These are phyloP conservation scores for Brachyhypopomus gauderio DNA, from an alignment of 2,113 vertebrate genomes.

Conservation along the genomic window DNA sequence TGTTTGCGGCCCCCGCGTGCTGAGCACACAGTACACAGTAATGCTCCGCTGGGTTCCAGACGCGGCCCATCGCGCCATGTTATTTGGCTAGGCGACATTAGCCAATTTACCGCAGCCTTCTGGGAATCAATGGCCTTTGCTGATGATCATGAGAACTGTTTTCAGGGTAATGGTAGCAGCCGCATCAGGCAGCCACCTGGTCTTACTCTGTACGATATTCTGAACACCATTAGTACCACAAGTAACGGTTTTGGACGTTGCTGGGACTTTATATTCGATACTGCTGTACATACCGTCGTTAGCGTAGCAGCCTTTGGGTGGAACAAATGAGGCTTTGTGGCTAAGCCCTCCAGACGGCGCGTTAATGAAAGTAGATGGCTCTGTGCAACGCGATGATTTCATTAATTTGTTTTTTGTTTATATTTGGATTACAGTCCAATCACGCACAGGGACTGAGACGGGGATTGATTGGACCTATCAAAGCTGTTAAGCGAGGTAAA, in stretches of 20 bases:
- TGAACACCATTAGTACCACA: not conserved
- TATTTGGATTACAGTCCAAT: constrained; percentile 46
- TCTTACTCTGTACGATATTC: not conserved
- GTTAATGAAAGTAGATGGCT: constrained; percentile 48
- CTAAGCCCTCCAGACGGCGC: constrained; percentile 2
- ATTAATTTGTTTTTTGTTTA: constrained; percentile 56
- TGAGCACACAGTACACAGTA: not conserved
- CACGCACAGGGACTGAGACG: constrained; percentile 42
- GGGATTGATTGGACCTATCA: constrained; percentile 44
- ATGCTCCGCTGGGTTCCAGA: too few relatives aligned
- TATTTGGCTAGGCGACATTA: constrained; percentile 6
- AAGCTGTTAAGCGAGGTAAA: constrained; percentile 13
- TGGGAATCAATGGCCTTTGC: constrained; percentile 39
- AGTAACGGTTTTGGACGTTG: constrained; percentile 4
- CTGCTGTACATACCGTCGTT: not conserved
- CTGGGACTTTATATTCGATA: constrained; percentile 20
- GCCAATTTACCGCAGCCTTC: constrained; percentile 1
- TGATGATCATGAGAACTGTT: constrained; percentile 35
- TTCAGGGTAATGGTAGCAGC: constrained; percentile 1
- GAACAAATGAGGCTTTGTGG: not conserved
- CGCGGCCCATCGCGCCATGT: not conserved
- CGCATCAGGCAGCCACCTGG: not conserved
- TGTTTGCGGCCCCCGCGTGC: not conserved
- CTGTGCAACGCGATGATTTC: constrained; percentile 38
- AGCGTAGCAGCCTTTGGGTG: not conserved